phyloP scores from a whole-genome alignment of 1,140 invertebrate species.

The Varroa destructor region DNA sequence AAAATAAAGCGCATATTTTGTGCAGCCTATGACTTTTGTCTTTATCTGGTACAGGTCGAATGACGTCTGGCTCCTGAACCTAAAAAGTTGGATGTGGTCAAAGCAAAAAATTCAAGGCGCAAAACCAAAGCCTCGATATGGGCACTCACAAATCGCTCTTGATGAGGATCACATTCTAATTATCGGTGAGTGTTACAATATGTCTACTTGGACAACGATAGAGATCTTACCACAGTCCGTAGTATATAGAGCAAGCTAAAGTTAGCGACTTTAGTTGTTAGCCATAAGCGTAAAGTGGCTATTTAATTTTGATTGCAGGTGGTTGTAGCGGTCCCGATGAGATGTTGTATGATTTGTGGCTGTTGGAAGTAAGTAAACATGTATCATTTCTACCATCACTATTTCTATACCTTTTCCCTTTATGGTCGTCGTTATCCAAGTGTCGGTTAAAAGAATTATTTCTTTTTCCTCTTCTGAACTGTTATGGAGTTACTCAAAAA shows the following conservation, averaged over 20 bases:
- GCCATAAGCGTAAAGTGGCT: neutral
- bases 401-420: too few relatives aligned
- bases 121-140: conserved; percentile 67
- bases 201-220: too few relatives aligned
- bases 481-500: too few relatives aligned
- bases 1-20: too few relatives aligned
- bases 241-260: too few relatives aligned
- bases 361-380: conserved; percentile 12
- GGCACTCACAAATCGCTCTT: conserved; percentile 58
- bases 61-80: conserved; percentile 75
- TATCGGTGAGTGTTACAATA: conserved; percentile 42
- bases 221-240: too few relatives aligned
- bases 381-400: too few relatives aligned
- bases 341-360: conserved; percentile 24
- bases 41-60: conserved; percentile 51
- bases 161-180: conserved; percentile 43
- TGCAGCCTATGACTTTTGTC: too few relatives aligned
- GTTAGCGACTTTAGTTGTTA: neutral
- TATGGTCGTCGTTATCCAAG: too few relatives aligned
- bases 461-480: too few relatives aligned
- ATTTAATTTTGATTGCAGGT: neutral
- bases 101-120: conserved; percentile 53
- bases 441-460: too few relatives aligned
- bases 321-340: conserved; percentile 24
- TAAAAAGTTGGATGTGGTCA: conserved; percentile 60